Percentiles rank a stretch among this genome's conserved stretches.
phyloP scores from a whole-genome alignment of 1,140 invertebrate genomes.

The Brachionus sp. region DNA sequence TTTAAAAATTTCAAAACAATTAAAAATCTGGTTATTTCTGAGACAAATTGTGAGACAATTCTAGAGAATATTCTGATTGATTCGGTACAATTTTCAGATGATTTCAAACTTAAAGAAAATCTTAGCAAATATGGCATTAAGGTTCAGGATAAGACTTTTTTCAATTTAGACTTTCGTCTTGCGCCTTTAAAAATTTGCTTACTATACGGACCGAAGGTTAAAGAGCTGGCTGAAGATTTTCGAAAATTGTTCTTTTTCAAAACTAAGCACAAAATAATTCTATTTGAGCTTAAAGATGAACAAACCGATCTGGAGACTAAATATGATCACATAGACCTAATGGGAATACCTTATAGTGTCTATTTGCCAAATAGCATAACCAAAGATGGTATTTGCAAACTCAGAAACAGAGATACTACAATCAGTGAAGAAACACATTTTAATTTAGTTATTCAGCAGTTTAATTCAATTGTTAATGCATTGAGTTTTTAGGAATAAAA shows the following conservation, averaged over 20 bases:
- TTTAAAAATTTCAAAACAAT: neutral
- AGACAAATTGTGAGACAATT: slow-evolving; percentile 1
- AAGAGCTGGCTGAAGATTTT: neutral
- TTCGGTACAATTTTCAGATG: slow-evolving; percentile 22
- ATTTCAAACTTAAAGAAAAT: slow-evolving; percentile 13
- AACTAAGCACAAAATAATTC: neutral
- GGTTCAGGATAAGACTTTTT: neutral
- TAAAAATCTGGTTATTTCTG: neutral
- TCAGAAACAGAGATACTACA: slow-evolving; percentile 23
- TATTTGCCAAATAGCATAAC: slow-evolving; percentile 8
- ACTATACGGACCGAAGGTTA: neutral
- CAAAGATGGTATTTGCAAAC: slow-evolving; percentile 12
- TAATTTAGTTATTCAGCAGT: neutral
- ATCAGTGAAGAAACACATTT: slow-evolving; percentile 35
- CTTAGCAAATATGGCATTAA: neutral
- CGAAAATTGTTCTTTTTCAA: slow-evolving; percentile 13
- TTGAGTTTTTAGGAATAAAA: slow-evolving; percentile 4
- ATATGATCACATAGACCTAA: slow-evolving; percentile 7
- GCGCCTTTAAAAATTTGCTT: slow-evolving; percentile 33
- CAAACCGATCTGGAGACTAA: neutral
- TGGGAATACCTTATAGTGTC: slow-evolving; percentile 39
- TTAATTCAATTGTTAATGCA: slow-evolving; percentile 10
- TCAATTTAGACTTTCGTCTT: slow-evolving; percentile 36
- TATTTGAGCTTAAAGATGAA: neutral
- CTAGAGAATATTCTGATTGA: slow-evolving; percentile 29